Evolutionary conservation across 2,888 invertebrate species (phyloP), one percentile per base, ranked within the genome.

Genomic region (Hypselothyrea guttata): DNA sequence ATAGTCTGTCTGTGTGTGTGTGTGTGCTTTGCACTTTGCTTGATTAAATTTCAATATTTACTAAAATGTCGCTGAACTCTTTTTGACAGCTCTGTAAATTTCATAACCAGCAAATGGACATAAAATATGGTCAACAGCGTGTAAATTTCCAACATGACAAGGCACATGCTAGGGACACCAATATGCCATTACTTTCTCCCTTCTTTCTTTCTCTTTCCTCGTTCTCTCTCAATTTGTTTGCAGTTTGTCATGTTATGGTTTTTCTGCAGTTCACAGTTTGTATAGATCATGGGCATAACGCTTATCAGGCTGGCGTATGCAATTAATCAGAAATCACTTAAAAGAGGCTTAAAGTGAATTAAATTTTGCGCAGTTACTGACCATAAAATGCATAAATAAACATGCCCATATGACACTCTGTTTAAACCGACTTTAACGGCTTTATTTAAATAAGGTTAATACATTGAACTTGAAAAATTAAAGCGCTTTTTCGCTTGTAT

Each of bases 31-130:
- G 86, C 82, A 85, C 82, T 83, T 85, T 83, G 72, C 86, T 83
- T 83, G 86, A 83, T 83, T 83, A 85, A 85, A 84, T 83, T 85
- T 84, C 82, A 85, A 85, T 83, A 86, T 85, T 83, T 83, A 86
- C 86, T 84, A 85, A 83, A 83, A 85, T 83, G 82, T 85, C 82
- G 86, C 77, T 84, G 85, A 82, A 82, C 81, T 82, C 81, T 85
- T 82, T 85, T 69, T 85, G 81, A 82, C 81, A 85, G 84, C 85
- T 83, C 81, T 83, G 81, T 79, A 82, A 82, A 82, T 85, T 82
- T 79, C 81, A 82, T 82, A 82, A 83, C 79, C 81, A 70, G 81
- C 22, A 22, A 76, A 79, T 68, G 83, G 68, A 79, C 85, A 79
- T 81, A 82, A 78, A 79, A 79, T 84, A 79, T 84, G 78, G 78